These are phyloP conservation scores for Brachionus rotundiformis DNA, from an alignment of 1,140 invertebrate species.

Conservation along the genomic window DNA sequence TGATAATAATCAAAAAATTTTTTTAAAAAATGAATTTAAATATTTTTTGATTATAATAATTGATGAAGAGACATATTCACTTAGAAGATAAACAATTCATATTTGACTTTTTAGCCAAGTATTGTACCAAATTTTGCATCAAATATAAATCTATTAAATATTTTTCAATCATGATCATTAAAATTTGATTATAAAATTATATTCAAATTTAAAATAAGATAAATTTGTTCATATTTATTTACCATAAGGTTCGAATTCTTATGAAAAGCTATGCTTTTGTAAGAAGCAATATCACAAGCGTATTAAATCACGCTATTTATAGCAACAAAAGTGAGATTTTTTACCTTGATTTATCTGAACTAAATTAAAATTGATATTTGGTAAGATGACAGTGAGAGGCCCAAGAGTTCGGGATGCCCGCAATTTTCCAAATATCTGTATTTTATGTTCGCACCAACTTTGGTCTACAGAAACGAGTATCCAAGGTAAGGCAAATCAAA, in stretches of 20 bases:
- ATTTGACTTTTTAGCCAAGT: no score
- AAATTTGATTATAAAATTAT: no score
- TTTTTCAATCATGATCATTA: no score
- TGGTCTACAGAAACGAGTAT: constrained; percentile 81
- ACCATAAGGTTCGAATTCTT: constrained; percentile 74
- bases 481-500: constrained; percentile 62
- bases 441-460: constrained; percentile 82
- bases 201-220: not conserved
- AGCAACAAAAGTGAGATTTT: constrained; percentile 5
- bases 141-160: no score
- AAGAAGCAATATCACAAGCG: constrained; percentile 69
- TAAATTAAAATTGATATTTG: not conserved
- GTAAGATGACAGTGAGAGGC: constrained; percentile 29
- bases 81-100: no score
- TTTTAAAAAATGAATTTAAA: no score
- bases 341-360: not conserved
- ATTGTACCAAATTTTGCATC: no score
- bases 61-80: no score
- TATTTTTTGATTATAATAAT: no score
- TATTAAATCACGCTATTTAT: constrained; percentile 29
- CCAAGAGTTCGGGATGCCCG: constrained; percentile 62
- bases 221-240: not conserved
- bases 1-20: no score
- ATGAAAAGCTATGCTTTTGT: constrained; percentile 86
- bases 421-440: constrained; percentile 77